These are phyloP conservation scores for Trichogramma pretiosum DNA, from an alignment of 1,140 invertebrate genomes.

Conservation along the genomic window DNA sequence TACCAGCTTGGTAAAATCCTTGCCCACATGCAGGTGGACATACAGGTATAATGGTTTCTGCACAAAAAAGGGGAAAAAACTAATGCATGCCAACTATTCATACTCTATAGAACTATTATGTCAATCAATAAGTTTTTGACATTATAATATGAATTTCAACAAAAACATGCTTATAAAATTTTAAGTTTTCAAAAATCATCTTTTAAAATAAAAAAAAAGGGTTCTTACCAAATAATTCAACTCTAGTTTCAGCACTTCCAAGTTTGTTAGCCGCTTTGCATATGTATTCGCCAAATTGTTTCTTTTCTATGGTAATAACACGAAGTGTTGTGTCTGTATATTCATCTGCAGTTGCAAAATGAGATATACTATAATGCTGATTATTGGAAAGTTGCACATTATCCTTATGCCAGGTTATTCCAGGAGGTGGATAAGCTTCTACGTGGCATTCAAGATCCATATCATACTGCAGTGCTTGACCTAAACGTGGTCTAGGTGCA, in stretches of 20 bases:
- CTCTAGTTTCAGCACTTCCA: constrained; percentile 64
- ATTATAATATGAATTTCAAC: not conserved
- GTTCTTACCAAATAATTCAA: constrained; percentile 73
- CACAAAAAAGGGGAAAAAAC: constrained; percentile 38
- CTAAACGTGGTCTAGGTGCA: constrained; percentile 68
- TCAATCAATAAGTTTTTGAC: not conserved
- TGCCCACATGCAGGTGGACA: constrained; percentile 86
- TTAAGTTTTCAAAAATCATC: not conserved
- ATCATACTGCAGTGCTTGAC: constrained; percentile 82
- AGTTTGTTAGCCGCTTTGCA: constrained; percentile 84
- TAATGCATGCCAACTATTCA: constrained; percentile 37
- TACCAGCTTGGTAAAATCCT: constrained; percentile 53
- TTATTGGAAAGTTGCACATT: constrained; percentile 72
- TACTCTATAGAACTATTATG: constrained; percentile 2
- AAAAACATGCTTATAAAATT: not conserved
- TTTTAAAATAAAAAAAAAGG: constrained; percentile 4
- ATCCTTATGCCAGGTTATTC: constrained; percentile 80
- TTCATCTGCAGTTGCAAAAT: constrained; percentile 82
- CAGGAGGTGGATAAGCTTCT: constrained; percentile 83
- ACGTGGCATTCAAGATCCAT: constrained; percentile 89
- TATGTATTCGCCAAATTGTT: constrained; percentile 77
- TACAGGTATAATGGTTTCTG: constrained; percentile 83
- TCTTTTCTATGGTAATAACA: constrained; percentile 83
- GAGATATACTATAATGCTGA: constrained; percentile 81
- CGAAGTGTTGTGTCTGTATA: constrained; percentile 82